Evolutionary conservation across 1,140 invertebrate species (phyloP).

Genomic region (Drosophila prosaltans): DNA sequence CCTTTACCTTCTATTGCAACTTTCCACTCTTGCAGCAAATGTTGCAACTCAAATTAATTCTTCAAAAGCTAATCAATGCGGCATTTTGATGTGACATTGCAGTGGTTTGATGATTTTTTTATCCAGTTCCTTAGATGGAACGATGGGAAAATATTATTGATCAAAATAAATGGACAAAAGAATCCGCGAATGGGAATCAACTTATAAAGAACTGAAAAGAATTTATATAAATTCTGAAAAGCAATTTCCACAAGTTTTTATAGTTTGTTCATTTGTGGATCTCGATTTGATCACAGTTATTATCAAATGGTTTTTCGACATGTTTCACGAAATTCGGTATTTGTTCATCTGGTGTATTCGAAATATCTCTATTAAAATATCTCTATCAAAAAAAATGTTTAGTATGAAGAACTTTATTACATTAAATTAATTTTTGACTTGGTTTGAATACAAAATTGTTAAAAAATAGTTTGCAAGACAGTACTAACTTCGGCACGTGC

Average conservation of each 20-base stretch:
- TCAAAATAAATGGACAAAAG: neutral
- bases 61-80: constrained; percentile 75
- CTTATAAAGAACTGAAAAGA: neutral
- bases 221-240: neutral
- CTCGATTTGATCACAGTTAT: too few relatives aligned
- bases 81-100: constrained; percentile 71
- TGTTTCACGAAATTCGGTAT: too few relatives aligned
- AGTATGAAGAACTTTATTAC: too few relatives aligned
- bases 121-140: constrained; percentile 49
- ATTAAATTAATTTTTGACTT: too few relatives aligned
- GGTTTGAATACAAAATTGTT: too few relatives aligned
- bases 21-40: constrained; percentile 1
- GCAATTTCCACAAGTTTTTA: neutral
- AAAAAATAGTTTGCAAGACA: too few relatives aligned
- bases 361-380: too few relatives aligned
- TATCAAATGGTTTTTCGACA: too few relatives aligned
- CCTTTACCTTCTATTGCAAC: constrained; percentile 52
- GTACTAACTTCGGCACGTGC: too few relatives aligned
- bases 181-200: neutral
- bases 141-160: constrained; percentile 63
- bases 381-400: too few relatives aligned
- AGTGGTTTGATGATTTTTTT: constrained; percentile 18
- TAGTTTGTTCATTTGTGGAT: too few relatives aligned
- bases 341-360: too few relatives aligned
- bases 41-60: constrained; percentile 63